A percentile compares a stretch with the other conserved stretches of the same genome.
phyloP scores from a whole-genome alignment of 2,888 invertebrate species.

The Helobdella robusta region DNA sequence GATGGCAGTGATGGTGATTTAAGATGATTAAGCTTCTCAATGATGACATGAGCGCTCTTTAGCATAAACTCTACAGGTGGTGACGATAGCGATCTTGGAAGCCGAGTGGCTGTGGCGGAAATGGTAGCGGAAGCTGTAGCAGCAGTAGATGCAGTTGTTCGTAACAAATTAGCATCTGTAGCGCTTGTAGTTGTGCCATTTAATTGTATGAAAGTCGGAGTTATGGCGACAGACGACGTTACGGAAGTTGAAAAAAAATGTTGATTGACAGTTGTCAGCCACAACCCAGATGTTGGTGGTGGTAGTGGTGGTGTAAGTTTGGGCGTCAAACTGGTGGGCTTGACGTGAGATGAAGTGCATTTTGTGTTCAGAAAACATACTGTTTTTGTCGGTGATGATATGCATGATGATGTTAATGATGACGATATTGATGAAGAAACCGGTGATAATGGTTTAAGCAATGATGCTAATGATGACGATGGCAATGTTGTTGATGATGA shows the following conservation, averaged over 20 bases:
- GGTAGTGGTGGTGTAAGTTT: too few species aligned
- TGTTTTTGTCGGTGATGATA: too few species aligned
- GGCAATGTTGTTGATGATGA: not conserved
- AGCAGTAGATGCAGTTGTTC: not conserved
- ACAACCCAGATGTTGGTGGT: too few species aligned
- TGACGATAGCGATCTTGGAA: too few species aligned
- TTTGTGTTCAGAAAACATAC: too few species aligned
- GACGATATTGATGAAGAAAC: not conserved
- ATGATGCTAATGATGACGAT: not conserved
- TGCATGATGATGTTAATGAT: not conserved
- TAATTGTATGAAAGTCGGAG: not conserved
- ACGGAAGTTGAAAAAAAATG: not conserved
- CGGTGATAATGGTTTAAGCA: not conserved
- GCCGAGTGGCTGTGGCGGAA: not conserved
- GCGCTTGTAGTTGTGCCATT: not conserved
- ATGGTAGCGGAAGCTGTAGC: not conserved
- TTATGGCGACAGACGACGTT: not conserved
- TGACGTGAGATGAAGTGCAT: too few species aligned
- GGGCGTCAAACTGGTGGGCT: too few species aligned
- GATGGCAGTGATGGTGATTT: too few species aligned
- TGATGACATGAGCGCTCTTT: too few species aligned
- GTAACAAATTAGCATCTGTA: not conserved
- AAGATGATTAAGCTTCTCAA: too few species aligned
- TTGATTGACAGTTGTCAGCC: too few species aligned
- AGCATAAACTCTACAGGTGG: too few species aligned